These are phyloP conservation scores for Oryzias javanicus DNA, from an alignment of 2,113 vertebrate species.

Conservation along the genomic window DNA sequence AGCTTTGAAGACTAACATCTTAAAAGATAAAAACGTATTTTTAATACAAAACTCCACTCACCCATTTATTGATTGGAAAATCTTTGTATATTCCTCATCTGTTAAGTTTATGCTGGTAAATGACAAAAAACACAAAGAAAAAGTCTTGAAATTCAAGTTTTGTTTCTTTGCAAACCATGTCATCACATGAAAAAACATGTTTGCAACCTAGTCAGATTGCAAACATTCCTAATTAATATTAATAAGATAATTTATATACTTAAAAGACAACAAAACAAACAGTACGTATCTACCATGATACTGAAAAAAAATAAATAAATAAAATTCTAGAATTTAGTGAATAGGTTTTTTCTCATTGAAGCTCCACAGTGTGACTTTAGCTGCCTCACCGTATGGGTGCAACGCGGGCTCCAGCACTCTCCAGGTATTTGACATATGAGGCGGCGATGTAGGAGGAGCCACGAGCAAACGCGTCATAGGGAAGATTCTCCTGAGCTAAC, in stretches of 20 bases:
- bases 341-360: no score
- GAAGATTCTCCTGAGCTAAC: conserved; percentile 75
- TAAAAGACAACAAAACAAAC: no score
- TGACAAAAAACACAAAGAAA: neutral
- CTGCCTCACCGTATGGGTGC: conserved; percentile 75
- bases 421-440: conserved; percentile 80
- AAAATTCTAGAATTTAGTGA: neutral
- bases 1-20: no score
- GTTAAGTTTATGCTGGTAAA: conserved; percentile 68
- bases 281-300: no score
- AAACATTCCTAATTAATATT: no score
- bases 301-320: neutral
- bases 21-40: no score
- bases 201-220: no score
- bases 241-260: no score
- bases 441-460: conserved; percentile 80
- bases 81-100: conserved; percentile 64
- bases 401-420: conserved; percentile 76
- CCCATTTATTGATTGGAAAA: conserved; percentile 77
- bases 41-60: conserved; percentile 36
- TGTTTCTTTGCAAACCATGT: no score
- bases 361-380: neutral
- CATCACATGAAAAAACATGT: no score
- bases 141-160: neutral
- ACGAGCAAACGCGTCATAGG: conserved; percentile 51